Evolutionary conservation across 2,888 invertebrate species (phyloP), one percentile per base, ranked within the genome.

Genomic region (Arge pagana): DNA sequence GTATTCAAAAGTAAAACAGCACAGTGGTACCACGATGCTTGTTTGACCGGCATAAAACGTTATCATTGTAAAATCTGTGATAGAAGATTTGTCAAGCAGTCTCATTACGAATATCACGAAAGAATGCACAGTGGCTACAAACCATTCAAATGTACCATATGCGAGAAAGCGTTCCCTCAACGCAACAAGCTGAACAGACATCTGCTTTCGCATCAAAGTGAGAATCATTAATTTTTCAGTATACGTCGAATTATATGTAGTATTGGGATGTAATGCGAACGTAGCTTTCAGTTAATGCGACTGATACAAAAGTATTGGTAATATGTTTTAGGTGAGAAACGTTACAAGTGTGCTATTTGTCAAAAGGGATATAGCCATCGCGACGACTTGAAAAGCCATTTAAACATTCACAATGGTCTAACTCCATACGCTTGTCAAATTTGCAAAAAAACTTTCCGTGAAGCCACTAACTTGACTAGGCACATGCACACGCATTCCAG

Each of bases 71-170:
- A 73, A 3, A 61, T 76, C 13, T 83, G 83, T 56, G 73, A 73
- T 8, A 66, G 64, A 35, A 69, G 64, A 21, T 91, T 90, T 70
- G 82, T 85, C 2, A 82, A 85, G 4, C 83, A 83, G 50, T 85
- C 88, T 0, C 90, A 91, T 71, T 83, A 84, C 58, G 85, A 88
- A 65, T 86, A 89, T 59, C 91, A 91, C 62, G 80, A 84, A 70
- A 80, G 85, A 11, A 83, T 83, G 16, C 90, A 90, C 62, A 80
- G 79, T 23, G 83, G 83, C 40, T 81, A 81, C 58, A 81, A 83
- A 52, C 83, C 83, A 0, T 85, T 81, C 61, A 70, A 80, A 1
- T 89, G 88, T 61, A 79, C 80, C 10, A 69, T 81, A 1, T 91
- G 91, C 62, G 79, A 80, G 1, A 88, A 87, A 68, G 79, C 82